Base-by-base conservation (phyloP, 2,888 invertebrate species). In the Petrolisthes cinctipes region DNA sequence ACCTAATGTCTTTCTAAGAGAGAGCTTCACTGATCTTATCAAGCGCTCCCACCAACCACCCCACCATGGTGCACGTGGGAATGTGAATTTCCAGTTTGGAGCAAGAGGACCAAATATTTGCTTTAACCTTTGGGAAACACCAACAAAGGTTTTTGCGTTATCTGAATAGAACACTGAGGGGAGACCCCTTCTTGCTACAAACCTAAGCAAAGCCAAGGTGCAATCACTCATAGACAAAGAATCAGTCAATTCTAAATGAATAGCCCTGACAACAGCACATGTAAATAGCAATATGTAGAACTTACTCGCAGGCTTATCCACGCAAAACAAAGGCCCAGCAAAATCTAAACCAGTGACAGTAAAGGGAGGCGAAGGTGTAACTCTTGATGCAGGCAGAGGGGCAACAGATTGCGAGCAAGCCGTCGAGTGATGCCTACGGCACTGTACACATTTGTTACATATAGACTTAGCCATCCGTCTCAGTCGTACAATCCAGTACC, bases 41-140 rank as follows among this genome's bases (percentile, higher is more conserved):
- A 37, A 37, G 37, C 37, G 37, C 37, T 37, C 37, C 37, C 37
- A 37, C 37, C 37, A 93, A 91, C 5, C 93, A 89, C 23, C 93
- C 91, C 91, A 92, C 93, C 93, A 93, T 2, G 93, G 91, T 4
- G 93, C 92, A 0, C 91, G 90, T 5, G 92, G 93, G 5, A 92
- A 92, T 83, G 92, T 93, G 89, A 93, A 93, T n/a, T 89, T 90
- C 92, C 92, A 92, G 0, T 85, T n/a, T 51, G 51, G 51, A 51
- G 76, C 76, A 4, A 76, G 23, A 17, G 76, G 76, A 76, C 76
- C 11, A 51, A 76, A 76, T 9, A 17, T 76, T 51, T 76, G 37
- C 4, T 7, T 5, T 51, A 76, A 51, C 51, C 51, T 76, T 23
- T 51, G 23, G 51, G 76, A 76, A 37, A 23, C 51, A 51, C 37